Percentiles rank a stretch among this genome's conserved stretches.
Evolutionary conservation across 2,888 invertebrate species (phyloP).

Genomic region (Erebia palarica): DNA sequence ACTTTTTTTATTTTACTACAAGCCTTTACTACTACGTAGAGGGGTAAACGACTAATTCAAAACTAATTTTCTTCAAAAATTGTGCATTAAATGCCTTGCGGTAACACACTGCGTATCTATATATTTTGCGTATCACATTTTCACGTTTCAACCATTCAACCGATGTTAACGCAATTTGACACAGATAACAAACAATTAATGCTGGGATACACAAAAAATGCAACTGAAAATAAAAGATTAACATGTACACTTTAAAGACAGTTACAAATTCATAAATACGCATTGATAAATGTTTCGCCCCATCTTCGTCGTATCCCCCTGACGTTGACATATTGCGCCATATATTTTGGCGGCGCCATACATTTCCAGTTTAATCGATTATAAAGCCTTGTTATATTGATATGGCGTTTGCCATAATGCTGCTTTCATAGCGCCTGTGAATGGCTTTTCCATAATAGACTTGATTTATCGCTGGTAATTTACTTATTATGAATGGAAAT

Average conservation of each 20-base stretch:
- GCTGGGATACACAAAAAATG: not conserved
- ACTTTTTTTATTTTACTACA: too few species aligned
- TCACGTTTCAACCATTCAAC: too few species aligned
- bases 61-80: too few species aligned
- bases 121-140: too few species aligned
- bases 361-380: constrained; percentile 62
- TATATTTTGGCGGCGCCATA: constrained; percentile 56
- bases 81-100: too few species aligned
- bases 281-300: constrained; percentile 45
- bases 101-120: too few species aligned
- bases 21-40: too few species aligned
- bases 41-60: too few species aligned
- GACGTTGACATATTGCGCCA: constrained; percentile 61
- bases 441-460: constrained; percentile 31
- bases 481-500: constrained; percentile 17
- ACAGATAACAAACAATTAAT: not conserved
- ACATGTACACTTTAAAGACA: constrained; percentile 14
- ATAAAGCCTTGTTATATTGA: constrained; percentile 55
- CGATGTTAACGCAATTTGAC: too few species aligned
- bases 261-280: constrained; percentile 24
- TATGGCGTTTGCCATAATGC: constrained; percentile 41
- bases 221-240: not conserved
- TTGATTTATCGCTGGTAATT: constrained; percentile 32
- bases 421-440: constrained; percentile 31
- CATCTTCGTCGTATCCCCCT: constrained; percentile 53